Evolutionary conservation across 2,888 invertebrate species (phyloP).

Genomic region (Cosmopolites sordidus): DNA sequence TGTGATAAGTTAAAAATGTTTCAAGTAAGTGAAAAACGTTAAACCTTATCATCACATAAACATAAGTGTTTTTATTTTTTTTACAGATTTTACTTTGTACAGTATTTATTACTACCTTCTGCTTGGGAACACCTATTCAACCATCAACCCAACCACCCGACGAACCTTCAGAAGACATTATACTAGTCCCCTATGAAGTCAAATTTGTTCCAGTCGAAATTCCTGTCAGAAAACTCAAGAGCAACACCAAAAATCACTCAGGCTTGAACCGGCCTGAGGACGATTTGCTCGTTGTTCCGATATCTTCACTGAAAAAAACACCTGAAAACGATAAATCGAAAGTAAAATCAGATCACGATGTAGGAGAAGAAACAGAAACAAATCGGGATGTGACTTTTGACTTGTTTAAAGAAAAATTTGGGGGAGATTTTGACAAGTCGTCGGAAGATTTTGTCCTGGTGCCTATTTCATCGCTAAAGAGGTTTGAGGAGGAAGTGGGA

Average conservation of each 20-base stretch:
- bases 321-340: not conserved
- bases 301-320: not conserved
- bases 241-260: not conserved
- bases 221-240: not conserved
- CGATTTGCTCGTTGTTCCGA: too few relatives aligned
- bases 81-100: too few relatives aligned
- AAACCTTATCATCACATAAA: too few relatives aligned
- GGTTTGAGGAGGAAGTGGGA: not conserved
- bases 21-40: too few relatives aligned
- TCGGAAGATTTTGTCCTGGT: slow-evolving; percentile 18
- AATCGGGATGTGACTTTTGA: not conserved
- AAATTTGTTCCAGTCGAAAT: slow-evolving; percentile 15
- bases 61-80: too few relatives aligned
- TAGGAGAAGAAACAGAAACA: not conserved
- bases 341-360: not conserved
- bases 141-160: not conserved
- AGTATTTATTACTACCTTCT: too few relatives aligned
- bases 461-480: slow-evolving; percentile 9
- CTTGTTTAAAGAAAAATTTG: slow-evolving; percentile 6
- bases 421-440: not conserved
- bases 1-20: too few relatives aligned
- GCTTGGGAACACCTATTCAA: not conserved
- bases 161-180: slow-evolving; percentile 9
- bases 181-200: slow-evolving; percentile 14
- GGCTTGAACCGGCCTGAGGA: not conserved